These are phyloP conservation scores for Gambelia wislizenii DNA, from an alignment of 2,797 vertebrate species.

Conservation along the genomic window DNA sequence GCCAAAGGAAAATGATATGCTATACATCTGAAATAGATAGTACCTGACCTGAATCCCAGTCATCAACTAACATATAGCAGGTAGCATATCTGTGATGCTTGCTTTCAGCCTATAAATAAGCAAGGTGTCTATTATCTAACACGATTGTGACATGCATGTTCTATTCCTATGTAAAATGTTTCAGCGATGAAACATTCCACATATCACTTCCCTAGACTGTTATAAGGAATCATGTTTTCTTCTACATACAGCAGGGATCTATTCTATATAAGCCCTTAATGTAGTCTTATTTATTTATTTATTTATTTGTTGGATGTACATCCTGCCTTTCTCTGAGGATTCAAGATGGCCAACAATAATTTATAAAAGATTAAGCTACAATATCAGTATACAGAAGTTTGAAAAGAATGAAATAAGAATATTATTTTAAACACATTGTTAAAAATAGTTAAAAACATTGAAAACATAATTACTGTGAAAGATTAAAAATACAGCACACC, in stretches of 20 bases:
- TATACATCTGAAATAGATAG: slow-evolving; percentile 45
- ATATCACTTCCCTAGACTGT: not conserved
- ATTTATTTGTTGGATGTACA: too few relatives aligned
- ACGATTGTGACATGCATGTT: not conserved
- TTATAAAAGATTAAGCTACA: too few relatives aligned
- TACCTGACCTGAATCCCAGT: slow-evolving; percentile 28
- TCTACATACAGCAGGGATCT: not conserved
- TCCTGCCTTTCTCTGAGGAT: too few relatives aligned
- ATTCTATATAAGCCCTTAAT: not conserved
- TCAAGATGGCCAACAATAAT: too few relatives aligned
- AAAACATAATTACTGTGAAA: too few relatives aligned
- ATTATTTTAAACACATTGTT: too few relatives aligned
- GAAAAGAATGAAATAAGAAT: too few relatives aligned
- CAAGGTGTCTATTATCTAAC: not conserved
- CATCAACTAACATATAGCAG: slow-evolving; percentile 43
- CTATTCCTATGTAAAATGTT: not conserved
- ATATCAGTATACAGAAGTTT: too few relatives aligned
- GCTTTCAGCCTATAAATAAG: slow-evolving; percentile 40
- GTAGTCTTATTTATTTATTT: too few relatives aligned
- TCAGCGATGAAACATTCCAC: not conserved
- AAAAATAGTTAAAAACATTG: too few relatives aligned
- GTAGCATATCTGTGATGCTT: not conserved
- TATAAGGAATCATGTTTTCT: not conserved
- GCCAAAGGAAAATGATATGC: slow-evolving; percentile 44
- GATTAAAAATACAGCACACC: too few relatives aligned